These are phyloP conservation scores for Holothuria scabra DNA, from an alignment of 53 echinoderm and acorn worm species.

Conservation along the genomic window DNA sequence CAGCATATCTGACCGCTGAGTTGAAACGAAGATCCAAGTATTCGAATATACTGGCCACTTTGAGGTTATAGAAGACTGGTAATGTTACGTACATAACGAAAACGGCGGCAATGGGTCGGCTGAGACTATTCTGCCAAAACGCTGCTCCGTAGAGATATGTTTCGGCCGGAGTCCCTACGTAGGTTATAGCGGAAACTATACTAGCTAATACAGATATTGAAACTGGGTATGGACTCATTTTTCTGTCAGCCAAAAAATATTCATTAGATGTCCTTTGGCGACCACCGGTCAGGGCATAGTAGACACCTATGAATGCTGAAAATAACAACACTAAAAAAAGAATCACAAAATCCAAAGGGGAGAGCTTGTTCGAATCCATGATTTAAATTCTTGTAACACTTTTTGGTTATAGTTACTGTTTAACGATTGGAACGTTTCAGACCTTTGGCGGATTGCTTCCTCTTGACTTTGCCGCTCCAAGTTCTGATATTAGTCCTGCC, in stretches of 20 bases:
- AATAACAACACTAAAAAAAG: not conserved
- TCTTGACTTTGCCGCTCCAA: too few species aligned
- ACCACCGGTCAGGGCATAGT: not conserved
- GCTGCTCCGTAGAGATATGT: not conserved
- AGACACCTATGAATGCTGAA: conserved; percentile 9
- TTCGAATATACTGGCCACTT: conserved; percentile 14
- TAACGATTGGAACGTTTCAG: too few species aligned
- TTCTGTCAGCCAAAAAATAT: conserved; percentile 25
- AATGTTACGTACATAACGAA: not conserved
- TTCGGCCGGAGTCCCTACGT: conserved; percentile 31
- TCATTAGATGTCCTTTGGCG: conserved; percentile 21
- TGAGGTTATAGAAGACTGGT: conserved; percentile 4
- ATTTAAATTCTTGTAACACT: too few species aligned
- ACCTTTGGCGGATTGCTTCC: too few species aligned
- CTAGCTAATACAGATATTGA: conserved; percentile 3
- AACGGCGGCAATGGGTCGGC: not conserved
- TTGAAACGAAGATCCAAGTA: conserved; percentile 28
- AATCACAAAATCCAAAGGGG: conserved; percentile 1
- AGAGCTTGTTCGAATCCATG: not conserved
- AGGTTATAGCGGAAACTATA: not conserved
- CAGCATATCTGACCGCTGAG: conserved; percentile 5
- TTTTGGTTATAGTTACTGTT: too few species aligned
- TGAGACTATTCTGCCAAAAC: conserved; percentile 3
- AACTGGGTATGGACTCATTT: not conserved
- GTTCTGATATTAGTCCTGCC: too few species aligned